Evolutionary conservation across 2,797 vertebrate genomes (phyloP), one percentile per base, ranked within the genome.

Genomic region (Tadarida brasiliensis): DNA sequence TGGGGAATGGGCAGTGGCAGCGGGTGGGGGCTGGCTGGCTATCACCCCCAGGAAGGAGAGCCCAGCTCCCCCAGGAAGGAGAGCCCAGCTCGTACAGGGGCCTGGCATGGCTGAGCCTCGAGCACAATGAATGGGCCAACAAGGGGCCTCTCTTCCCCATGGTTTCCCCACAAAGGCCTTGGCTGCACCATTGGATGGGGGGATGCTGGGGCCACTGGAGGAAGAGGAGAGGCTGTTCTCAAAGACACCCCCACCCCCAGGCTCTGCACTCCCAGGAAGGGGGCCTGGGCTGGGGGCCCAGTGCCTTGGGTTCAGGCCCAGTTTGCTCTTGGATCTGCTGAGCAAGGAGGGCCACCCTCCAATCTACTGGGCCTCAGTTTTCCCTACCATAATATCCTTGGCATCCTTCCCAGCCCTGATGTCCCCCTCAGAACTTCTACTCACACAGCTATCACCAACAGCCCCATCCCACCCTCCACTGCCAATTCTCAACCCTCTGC

Each of bases 81-180:
- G 28, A 96, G 91, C 78, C 70, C 90, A 82, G 90, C 57, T 44
- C 80, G 87, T 49, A 83, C 92, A 63, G 91, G 95, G 90, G 81
- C 90, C 90, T 97, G 97, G 96, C 96, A 92, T 92, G 80, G 92
- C 77, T 17, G 11, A 97, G 91, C 95, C 98, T 97, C 97, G 89
- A 80, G 94, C 86, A 39, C 0, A 49, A 95, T 95, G 96, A 97
- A 97, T 95, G 90, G 92, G 16, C 92, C 95, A 80, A 97, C 96
- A 96, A 97, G 97, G 87, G 93, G 95, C 95, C 94, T 96, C 96
- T 97, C 94, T 97, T 97, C 97, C 93, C 91, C 86, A 76, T 1
- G 5, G 89, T 77, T 89, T 94, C 88, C 68, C 95, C 76, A 97
- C 96, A 97, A 96, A 96, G 95, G 91, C 88, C 80, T 94, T 92